Conservation (phyloP, 2,113 vertebrate species). For the Galemys pyrenaicus region DNA sequence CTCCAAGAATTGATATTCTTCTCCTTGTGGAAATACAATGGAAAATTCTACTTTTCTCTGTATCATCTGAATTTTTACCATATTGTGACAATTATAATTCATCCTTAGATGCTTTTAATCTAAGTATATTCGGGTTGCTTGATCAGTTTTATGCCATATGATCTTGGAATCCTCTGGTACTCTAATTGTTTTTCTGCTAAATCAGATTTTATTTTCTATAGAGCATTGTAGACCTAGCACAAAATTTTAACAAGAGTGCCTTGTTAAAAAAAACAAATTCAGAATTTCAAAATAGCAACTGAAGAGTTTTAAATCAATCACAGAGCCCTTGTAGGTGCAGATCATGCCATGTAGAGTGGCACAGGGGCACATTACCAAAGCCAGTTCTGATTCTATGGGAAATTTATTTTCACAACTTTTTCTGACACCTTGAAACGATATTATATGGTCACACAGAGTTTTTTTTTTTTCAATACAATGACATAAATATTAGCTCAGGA, state of each 20-base stretch:
- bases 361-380: not conserved
- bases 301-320: not conserved
- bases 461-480: not conserved
- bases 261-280: not conserved
- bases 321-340: too few species aligned
- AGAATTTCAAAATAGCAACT: not conserved
- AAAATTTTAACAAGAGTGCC: not conserved
- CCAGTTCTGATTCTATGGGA: not conserved
- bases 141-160: not conserved
- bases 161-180: not conserved
- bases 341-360: rapidly evolving
- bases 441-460: not conserved
- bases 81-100: not conserved
- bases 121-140: not conserved
- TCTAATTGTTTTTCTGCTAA: not conserved
- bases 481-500: not conserved
- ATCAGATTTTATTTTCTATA: not conserved
- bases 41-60: not conserved
- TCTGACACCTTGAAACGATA: not conserved
- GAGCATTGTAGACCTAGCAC: not conserved
- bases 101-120: not conserved
- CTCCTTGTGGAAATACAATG: not conserved
- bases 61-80: not conserved
- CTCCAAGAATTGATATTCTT: not conserved
- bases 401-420: not conserved